These are phyloP conservation scores for Hephaestus fuliginosus DNA, from an alignment of 2,797 vertebrate genomes.

Conservation along the genomic window DNA sequence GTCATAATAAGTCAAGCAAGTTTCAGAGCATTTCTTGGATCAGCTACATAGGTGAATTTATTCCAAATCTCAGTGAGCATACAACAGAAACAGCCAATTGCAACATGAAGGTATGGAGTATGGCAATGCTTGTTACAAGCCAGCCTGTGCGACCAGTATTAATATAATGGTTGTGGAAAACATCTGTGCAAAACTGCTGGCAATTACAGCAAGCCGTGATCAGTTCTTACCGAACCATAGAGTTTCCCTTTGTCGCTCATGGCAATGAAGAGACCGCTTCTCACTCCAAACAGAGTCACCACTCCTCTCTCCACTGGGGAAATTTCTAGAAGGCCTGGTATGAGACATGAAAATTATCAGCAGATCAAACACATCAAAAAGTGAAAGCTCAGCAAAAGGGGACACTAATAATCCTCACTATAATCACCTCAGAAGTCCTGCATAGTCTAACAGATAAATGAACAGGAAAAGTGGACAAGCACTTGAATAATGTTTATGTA, in stretches of 20 bases:
- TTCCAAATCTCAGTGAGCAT: background rate
- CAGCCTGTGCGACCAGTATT: background rate
- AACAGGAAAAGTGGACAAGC: background rate
- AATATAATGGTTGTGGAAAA: background rate
- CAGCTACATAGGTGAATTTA: background rate
- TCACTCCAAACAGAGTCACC: slow-evolving; percentile 93
- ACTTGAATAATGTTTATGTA: background rate
- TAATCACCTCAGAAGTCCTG: background rate
- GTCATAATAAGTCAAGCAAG: no score
- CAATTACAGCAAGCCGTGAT: background rate
- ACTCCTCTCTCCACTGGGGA: slow-evolving; percentile 95
- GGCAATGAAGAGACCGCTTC: slow-evolving; percentile 93
- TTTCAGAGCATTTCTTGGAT: no score
- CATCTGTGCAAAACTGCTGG: background rate
- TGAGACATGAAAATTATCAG: slow-evolving; percentile 26
- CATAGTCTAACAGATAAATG: background rate
- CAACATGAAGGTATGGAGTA: background rate
- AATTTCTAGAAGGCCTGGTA: slow-evolving; percentile 93
- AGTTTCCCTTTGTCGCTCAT: slow-evolving; percentile 89
- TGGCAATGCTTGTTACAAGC: background rate
- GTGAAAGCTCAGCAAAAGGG: no score
- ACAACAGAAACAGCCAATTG: background rate
- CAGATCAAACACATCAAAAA: background rate
- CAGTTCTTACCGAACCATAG: slow-evolving; percentile 73
- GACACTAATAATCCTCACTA: background rate